Conservation (phyloP, 2,113 vertebrate species). For the Erythrolamprus reginae region DNA sequence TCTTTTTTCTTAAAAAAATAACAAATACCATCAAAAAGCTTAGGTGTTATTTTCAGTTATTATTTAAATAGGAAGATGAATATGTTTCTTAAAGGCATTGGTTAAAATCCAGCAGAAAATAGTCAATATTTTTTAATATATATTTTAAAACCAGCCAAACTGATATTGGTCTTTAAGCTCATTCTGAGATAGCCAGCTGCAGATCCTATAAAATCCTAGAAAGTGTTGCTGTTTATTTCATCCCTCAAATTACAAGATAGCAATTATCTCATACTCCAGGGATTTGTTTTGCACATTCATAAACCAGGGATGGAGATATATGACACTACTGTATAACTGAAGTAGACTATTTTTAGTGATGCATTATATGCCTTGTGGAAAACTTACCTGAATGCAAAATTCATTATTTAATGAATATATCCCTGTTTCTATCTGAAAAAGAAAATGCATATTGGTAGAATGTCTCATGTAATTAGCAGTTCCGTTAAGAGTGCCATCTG, state of each 20-base stretch:
- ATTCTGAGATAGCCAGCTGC: not conserved
- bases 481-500: not conserved
- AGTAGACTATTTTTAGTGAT: not conserved
- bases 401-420: not conserved
- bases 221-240: constrained; percentile 6
- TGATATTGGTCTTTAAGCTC: constrained; percentile 14
- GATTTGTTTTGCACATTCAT: not conserved
- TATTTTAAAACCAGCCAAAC: constrained; percentile 13
- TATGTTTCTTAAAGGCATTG: constrained; percentile 37
- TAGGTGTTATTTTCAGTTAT: constrained; percentile 1
- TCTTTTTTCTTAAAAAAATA: not conserved
- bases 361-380: not conserved
- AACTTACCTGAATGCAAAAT: not conserved
- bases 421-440: not conserved
- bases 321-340: not conserved
- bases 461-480: no score
- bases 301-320: constrained; percentile 7
- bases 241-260: constrained; percentile 12
- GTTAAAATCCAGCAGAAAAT: constrained; percentile 46
- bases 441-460: not conserved
- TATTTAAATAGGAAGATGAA: constrained; percentile 41
- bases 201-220: constrained; percentile 8
- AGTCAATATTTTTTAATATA: not conserved
- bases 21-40: constrained; percentile 48
- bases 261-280: not conserved